These are phyloP conservation scores for Drosophila prolongata DNA, from an alignment of 2,888 invertebrate genomes.

Conservation along the genomic window DNA sequence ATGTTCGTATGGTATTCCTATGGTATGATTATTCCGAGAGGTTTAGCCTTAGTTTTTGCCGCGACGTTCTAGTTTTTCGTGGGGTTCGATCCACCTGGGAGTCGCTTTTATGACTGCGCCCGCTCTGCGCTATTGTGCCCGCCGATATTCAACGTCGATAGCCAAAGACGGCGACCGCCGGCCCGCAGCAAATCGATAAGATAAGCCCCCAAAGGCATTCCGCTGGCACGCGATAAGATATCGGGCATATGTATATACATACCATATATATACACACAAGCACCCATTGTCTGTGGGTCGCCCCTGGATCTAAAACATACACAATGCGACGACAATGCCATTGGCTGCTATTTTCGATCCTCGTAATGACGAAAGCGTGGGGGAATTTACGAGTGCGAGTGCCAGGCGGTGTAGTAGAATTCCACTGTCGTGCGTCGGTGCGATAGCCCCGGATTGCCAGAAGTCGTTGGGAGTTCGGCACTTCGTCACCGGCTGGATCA, in stretches of 20 bases:
- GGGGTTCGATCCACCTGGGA: slow-evolving; percentile 13
- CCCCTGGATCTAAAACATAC: slow-evolving; percentile 20
- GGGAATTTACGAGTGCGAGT: slow-evolving; percentile 39
- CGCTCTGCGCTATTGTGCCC: slow-evolving; percentile 31
- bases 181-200: slow-evolving; percentile 36
- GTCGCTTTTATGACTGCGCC: slow-evolving; percentile 59
- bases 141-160: slow-evolving; percentile 55
- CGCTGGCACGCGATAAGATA: slow-evolving; percentile 41
- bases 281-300: slow-evolving; percentile 19
- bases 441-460: background rate
- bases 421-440: slow-evolving; percentile 27
- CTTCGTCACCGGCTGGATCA: slow-evolving; percentile 41
- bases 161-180: slow-evolving; percentile 36
- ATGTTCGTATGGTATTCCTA: slow-evolving; percentile 24
- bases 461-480: slow-evolving; percentile 7
- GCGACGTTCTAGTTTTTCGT: background rate
- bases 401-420: slow-evolving; percentile 27
- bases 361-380: slow-evolving; percentile 49
- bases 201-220: slow-evolving; percentile 52
- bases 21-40: background rate
- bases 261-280: background rate
- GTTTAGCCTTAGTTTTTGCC: background rate
- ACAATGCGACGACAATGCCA: background rate
- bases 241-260: background rate
- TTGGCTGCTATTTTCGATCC: slow-evolving; percentile 39